Evolutionary conservation across 2,888 invertebrate genomes (phyloP).

Genomic region (Melieria omissa): DNA sequence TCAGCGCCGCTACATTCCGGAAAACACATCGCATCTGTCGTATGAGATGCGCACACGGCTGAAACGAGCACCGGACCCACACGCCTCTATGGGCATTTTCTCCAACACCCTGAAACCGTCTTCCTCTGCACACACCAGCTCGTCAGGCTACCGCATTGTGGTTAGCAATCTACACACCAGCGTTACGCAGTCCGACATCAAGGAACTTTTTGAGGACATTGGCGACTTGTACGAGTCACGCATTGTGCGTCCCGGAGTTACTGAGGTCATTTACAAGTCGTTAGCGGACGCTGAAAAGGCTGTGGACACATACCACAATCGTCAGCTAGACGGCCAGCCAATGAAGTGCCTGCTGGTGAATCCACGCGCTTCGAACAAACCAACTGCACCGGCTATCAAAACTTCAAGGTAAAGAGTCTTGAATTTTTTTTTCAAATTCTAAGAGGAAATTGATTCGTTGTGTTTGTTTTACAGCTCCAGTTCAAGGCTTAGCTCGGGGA

Average conservation of each 20-base stretch:
- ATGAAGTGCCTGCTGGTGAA: constrained; percentile 91
- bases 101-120: constrained; percentile 53
- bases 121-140: constrained; percentile 32
- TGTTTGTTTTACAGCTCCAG: constrained; percentile 44
- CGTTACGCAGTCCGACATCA: constrained; percentile 91
- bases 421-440: neutral
- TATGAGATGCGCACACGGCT: constrained; percentile 65
- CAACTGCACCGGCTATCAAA: constrained; percentile 66
- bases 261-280: constrained; percentile 90
- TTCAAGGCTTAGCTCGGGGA: constrained; percentile 50
- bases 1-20: constrained; percentile 54
- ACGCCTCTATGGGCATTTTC: constrained; percentile 64
- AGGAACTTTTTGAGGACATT: constrained; percentile 93
- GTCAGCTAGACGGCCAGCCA: constrained; percentile 92
- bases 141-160: constrained; percentile 81
- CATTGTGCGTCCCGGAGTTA: constrained; percentile 86
- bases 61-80: constrained; percentile 62
- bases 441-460: neutral
- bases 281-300: constrained; percentile 89
- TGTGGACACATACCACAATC: constrained; percentile 91
- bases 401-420: constrained; percentile 51
- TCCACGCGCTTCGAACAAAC: constrained; percentile 75
- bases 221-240: constrained; percentile 87
- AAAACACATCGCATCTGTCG: constrained; percentile 60
- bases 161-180: constrained; percentile 89